phyloP scores from a whole-genome alignment of 2,113 vertebrate species.

The Microtus oregoni region DNA sequence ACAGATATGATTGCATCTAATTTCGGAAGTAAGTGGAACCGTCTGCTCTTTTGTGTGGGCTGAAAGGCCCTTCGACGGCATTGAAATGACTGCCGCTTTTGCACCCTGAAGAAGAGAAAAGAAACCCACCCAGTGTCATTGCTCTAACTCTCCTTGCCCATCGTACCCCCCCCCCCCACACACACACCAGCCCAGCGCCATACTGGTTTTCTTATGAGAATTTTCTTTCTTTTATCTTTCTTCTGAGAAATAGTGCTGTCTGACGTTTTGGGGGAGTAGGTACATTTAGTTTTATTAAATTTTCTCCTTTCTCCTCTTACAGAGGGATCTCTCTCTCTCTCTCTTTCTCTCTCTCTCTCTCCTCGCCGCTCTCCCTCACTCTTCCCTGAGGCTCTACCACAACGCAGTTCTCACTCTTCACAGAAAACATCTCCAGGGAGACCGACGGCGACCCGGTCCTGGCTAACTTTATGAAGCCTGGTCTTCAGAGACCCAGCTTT shows the following conservation, averaged over 20 bases:
- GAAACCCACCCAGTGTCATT: slow-evolving; percentile 61
- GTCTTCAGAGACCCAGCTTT: not conserved
- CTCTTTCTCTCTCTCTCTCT: no score
- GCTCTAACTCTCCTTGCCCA: slow-evolving; percentile 58
- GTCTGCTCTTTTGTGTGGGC: slow-evolving; percentile 83
- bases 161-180: not conserved
- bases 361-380: not conserved
- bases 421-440: not conserved
- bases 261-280: slow-evolving; percentile 9
- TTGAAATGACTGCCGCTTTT: slow-evolving; percentile 80
- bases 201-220: slow-evolving; percentile 53
- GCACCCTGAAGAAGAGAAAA: slow-evolving; percentile 71
- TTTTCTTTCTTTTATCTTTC: slow-evolving; percentile 35
- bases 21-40: slow-evolving; percentile 85
- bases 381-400: slow-evolving; percentile 40
- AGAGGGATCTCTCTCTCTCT: not conserved
- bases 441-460: not conserved
- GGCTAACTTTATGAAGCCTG: not conserved
- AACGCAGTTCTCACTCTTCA: not conserved
- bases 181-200: slow-evolving; percentile 11
- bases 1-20: slow-evolving; percentile 86
- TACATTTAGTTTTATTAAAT: slow-evolving; percentile 68
- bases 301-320: slow-evolving; percentile 25
- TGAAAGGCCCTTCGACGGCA: slow-evolving; percentile 75
- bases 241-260: not conserved